A percentile compares a stretch with the other conserved stretches of the same genome.
These are phyloP conservation scores for Sminthurides aquaticus DNA, from an alignment of 2,888 invertebrate species.

Conservation along the genomic window DNA sequence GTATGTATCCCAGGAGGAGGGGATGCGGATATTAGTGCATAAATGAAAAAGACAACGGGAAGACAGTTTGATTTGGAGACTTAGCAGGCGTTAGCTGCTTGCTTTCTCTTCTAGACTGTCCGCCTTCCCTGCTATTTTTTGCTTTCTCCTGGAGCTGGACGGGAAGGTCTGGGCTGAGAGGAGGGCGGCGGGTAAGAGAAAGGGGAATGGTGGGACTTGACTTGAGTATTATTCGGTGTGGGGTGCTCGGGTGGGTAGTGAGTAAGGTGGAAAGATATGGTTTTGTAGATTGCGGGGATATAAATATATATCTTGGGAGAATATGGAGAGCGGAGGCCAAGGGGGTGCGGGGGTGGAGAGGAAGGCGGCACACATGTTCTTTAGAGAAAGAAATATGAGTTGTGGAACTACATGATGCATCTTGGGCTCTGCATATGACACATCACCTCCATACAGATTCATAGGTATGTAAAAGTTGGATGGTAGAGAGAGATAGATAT, in stretches of 20 bases:
- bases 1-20: not conserved
- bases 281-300: too few relatives aligned
- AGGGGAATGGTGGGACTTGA: not conserved
- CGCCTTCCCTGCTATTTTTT: not conserved
- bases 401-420: not conserved
- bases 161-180: too few relatives aligned
- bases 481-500: constrained; percentile 5
- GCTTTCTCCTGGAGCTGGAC: not conserved
- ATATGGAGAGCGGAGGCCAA: too few relatives aligned
- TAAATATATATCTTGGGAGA: too few relatives aligned
- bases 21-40: not conserved
- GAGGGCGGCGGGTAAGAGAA: constrained; percentile 3
- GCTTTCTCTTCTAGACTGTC: constrained; percentile 1
- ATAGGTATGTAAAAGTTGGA: constrained; percentile 8
- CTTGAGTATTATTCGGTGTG: not conserved
- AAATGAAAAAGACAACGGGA: not conserved
- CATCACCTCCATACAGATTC: not conserved
- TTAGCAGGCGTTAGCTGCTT: not conserved
- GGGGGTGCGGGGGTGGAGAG: not conserved
- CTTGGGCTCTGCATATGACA: constrained; percentile 4
- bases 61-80: constrained; percentile 5
- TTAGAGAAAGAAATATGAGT: not conserved
- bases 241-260: too few relatives aligned
- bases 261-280: too few relatives aligned
- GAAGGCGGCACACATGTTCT: not conserved